A percentile compares a stretch with the other conserved stretches of the same genome.
Evolutionary conservation across 2,113 vertebrate genomes (phyloP).

Genomic region (Hyperopisus bebe): DNA sequence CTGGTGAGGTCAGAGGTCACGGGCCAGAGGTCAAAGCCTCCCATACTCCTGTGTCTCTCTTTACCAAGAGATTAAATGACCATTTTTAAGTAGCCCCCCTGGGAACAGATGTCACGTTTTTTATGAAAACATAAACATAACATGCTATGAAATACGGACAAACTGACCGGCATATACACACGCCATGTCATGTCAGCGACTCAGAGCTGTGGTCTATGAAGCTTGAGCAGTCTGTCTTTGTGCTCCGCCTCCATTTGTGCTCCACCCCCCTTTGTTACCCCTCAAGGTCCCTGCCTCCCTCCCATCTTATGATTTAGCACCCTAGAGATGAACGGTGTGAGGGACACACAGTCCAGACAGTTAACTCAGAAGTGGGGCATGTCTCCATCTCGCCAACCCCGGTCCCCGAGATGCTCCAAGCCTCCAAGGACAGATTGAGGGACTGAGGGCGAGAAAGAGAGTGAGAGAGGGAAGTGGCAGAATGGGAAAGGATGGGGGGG

Average conservation of each 20-base stretch:
- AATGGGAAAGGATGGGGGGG: neutral
- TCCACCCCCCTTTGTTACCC: neutral
- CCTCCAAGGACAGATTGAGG: slow-evolving; percentile 2
- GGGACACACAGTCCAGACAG: slow-evolving; percentile 24
- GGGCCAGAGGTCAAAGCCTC: neutral
- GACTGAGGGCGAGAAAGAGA: slow-evolving; percentile 18
- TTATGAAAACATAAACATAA: neutral
- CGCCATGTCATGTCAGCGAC: neutral
- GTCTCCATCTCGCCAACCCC: slow-evolving; percentile 26
- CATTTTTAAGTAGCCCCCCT: neutral
- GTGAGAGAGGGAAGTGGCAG: slow-evolving; percentile 13
- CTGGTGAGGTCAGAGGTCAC: neutral
- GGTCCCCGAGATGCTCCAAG: slow-evolving; percentile 26
- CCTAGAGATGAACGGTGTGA: slow-evolving; percentile 39
- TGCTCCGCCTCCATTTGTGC: neutral
- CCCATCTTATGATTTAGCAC: neutral
- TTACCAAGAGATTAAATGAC: neutral
- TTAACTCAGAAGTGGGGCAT: slow-evolving; percentile 24
- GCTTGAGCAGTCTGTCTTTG: neutral
- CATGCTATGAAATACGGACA: neutral
- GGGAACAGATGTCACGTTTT: neutral
- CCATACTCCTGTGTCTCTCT: neutral
- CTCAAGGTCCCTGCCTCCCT: neutral
- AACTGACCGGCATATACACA: neutral
- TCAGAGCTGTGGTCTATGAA: slow-evolving; percentile 8